phyloP scores from a whole-genome alignment of 2,113 vertebrate genomes.

The Epinephelus fuscoguttatus region DNA sequence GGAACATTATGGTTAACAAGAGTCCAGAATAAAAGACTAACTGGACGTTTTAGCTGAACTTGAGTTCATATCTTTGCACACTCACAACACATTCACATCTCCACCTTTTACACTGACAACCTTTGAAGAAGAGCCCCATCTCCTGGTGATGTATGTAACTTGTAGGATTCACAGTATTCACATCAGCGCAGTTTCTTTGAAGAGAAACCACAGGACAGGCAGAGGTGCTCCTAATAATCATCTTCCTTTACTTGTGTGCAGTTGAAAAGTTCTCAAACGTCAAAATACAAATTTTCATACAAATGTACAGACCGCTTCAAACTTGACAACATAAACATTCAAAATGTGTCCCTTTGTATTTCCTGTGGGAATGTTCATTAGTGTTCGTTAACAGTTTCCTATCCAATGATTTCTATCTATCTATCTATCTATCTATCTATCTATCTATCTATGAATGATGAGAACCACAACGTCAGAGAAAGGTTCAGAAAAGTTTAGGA shows the following conservation, averaged over 20 bases:
- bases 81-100: no score
- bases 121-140: conserved; percentile 39
- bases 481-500: no score
- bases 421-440: no score
- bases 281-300: background rate
- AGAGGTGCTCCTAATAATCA: background rate
- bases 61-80: background rate
- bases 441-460: no score
- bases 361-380: no score
- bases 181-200: background rate
- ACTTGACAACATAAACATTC: no score
- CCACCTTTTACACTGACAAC: background rate
- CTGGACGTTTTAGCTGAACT: background rate
- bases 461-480: no score
- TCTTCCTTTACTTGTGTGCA: background rate
- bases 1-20: background rate
- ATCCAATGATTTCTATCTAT: no score
- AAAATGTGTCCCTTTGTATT: no score
- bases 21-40: background rate
- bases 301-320: no score
- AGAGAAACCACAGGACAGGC: no score
- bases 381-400: no score
- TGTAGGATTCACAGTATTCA: background rate
- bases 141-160: conserved; percentile 29
- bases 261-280: background rate